phyloP scores from a whole-genome alignment of 2,888 invertebrate genomes.

The Mechanitis mazaeus region DNA sequence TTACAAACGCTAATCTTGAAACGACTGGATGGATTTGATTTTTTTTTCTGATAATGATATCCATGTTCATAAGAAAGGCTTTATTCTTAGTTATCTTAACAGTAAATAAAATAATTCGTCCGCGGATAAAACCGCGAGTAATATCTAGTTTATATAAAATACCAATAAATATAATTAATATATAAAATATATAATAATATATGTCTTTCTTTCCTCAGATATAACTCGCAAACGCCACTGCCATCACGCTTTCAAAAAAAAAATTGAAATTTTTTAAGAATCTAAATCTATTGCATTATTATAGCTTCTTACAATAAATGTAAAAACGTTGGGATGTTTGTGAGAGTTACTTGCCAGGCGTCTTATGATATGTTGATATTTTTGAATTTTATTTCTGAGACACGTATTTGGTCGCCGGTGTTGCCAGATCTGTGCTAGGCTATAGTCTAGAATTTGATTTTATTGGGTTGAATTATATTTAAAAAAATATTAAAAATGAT shows the following conservation, averaged over 20 bases:
- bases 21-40: too few relatives aligned
- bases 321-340: constrained; percentile 10
- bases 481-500: too few relatives aligned
- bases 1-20: too few relatives aligned
- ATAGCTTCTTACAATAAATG: constrained; percentile 17
- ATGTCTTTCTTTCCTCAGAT: constrained; percentile 47
- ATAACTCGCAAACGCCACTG: constrained; percentile 62
- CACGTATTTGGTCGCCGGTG: constrained; percentile 29
- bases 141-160: too few relatives aligned
- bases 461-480: too few relatives aligned
- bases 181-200: not conserved
- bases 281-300: constrained; percentile 20
- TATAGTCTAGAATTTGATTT: too few relatives aligned
- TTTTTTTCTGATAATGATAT: too few relatives aligned
- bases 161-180: not conserved
- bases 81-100: too few relatives aligned
- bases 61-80: too few relatives aligned
- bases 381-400: constrained; percentile 28
- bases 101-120: too few relatives aligned
- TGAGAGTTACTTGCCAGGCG: constrained; percentile 49
- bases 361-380: constrained; percentile 41
- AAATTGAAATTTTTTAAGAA: constrained; percentile 23
- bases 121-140: too few relatives aligned
- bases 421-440: constrained; percentile 8
- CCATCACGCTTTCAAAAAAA: constrained; percentile 70